A percentile compares a stretch with the other conserved stretches of the same genome.
Conservation (phyloP, 2,113 vertebrate genomes). For the Myotis davidii region DNA sequence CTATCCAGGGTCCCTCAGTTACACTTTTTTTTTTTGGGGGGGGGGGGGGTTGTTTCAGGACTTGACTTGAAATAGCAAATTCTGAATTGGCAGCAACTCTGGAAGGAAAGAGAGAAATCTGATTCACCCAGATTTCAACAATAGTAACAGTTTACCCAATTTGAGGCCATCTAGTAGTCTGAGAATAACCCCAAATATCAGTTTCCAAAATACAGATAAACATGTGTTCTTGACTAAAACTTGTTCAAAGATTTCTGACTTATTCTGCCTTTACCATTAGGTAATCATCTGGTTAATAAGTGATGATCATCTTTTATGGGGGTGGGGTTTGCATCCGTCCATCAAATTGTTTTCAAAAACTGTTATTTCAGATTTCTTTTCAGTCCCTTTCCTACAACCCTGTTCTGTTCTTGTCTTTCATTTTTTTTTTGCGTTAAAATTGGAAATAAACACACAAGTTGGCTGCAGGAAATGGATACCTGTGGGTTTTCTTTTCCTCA, state of each 20-base stretch:
- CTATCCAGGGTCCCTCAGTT: not conserved
- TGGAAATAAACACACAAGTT: constrained; percentile 5
- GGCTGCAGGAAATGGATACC: not conserved
- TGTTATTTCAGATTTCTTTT: not conserved
- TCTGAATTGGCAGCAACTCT: constrained; percentile 23
- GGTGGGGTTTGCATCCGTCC: not conserved
- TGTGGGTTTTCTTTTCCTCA: not conserved
- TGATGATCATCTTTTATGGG: not conserved
- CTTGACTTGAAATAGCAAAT: constrained; percentile 43
- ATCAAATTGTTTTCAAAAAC: not conserved
- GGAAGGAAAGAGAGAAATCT: not conserved
- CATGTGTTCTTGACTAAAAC: not conserved
- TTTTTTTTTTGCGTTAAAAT: constrained; percentile 35
- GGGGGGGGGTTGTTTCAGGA: constrained; percentile 4
- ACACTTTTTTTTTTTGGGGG: not conserved
- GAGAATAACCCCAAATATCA: not conserved
- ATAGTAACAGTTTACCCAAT: constrained; percentile 20
- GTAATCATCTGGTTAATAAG: not conserved
- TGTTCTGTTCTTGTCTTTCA: not conserved
- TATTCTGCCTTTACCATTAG: not conserved
- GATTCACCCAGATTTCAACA: not conserved
- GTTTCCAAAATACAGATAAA: not conserved
- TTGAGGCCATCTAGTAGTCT: not conserved
- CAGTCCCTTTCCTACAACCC: not conserved
- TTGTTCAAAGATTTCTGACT: not conserved